Conservation (phyloP, 2,888 invertebrate species). For the Tiliacea citrago region DNA sequence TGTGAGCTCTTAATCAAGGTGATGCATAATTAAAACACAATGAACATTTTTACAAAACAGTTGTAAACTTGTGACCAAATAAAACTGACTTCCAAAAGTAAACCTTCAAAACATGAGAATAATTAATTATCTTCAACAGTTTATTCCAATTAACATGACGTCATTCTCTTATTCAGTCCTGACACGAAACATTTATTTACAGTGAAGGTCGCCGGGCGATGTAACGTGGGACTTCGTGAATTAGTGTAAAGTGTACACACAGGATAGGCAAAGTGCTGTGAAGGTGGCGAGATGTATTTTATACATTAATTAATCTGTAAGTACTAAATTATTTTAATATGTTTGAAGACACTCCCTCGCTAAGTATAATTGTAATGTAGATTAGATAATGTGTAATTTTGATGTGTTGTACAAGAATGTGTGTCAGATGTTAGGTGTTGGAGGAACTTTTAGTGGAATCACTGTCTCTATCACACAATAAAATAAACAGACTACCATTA, state of each 20-base stretch:
- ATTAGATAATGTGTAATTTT: slow-evolving; percentile 79
- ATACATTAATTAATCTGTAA: slow-evolving; percentile 83
- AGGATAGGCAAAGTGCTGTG: slow-evolving; percentile 83
- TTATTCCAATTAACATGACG: not conserved
- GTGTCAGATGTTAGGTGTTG: slow-evolving; percentile 77
- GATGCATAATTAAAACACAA: not conserved
- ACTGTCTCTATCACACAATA: slow-evolving; percentile 23
- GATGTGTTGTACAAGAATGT: slow-evolving; percentile 82
- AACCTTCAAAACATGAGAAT: not conserved
- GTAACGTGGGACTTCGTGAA: slow-evolving; percentile 56
- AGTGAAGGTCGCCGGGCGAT: slow-evolving; percentile 73
- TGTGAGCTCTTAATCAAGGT: no score
- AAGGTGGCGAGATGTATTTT: slow-evolving; percentile 86
- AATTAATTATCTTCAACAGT: not conserved
- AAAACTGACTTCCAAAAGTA: not conserved
- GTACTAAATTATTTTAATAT: slow-evolving; percentile 90
- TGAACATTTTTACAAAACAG: not conserved
- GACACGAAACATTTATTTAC: slow-evolving; percentile 70
- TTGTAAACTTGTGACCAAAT: not conserved
- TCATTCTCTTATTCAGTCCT: slow-evolving; percentile 14
- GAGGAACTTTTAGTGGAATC: slow-evolving; percentile 79
- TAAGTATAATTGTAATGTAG: slow-evolving; percentile 82
- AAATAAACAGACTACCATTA: slow-evolving; percentile 2
- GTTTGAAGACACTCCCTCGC: slow-evolving; percentile 87
- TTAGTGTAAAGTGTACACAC: slow-evolving; percentile 76